Percentiles rank a stretch among this genome's conserved stretches.
These are phyloP conservation scores for Drosophila parthenogenetica DNA, from an alignment of 2,888 invertebrate genomes.

Conservation along the genomic window DNA sequence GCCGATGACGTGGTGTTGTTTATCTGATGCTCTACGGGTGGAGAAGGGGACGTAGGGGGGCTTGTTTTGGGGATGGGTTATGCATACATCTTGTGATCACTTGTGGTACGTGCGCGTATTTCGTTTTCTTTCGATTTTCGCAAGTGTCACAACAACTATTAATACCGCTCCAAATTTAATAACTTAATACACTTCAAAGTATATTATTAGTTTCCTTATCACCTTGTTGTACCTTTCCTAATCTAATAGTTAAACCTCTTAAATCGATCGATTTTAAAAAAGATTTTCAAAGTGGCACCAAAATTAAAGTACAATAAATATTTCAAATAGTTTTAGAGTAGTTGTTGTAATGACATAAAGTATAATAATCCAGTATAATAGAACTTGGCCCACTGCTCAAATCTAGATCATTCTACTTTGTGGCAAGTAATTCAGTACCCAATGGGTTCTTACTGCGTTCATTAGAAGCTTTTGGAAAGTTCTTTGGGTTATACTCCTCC, in stretches of 20 bases:
- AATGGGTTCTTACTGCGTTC: too few species aligned
- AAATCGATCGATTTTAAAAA: background rate
- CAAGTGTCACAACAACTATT: slow-evolving; percentile 19
- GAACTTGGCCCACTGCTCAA: too few species aligned
- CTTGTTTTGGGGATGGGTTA: background rate
- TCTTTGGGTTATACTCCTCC: too few species aligned
- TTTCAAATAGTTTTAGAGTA: too few species aligned
- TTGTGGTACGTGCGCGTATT: slow-evolving; percentile 14
- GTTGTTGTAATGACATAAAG: too few species aligned
- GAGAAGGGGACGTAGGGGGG: background rate
- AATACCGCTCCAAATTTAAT: slow-evolving; percentile 1
- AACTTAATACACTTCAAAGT: background rate
- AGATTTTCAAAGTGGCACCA: background rate
- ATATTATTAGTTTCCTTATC: slow-evolving; percentile 3
- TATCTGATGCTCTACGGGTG: slow-evolving; percentile 27
- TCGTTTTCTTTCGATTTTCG: background rate
- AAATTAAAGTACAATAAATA: background rate
- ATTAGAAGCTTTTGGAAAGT: too few species aligned
- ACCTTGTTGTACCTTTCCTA: background rate
- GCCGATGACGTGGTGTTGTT: slow-evolving; percentile 34
- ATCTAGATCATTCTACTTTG: too few species aligned
- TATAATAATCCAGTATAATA: too few species aligned
- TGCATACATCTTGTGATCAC: slow-evolving; percentile 47
- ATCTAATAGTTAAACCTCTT: background rate
- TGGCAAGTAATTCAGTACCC: too few species aligned